Base-by-base conservation (phyloP, 2,113 vertebrate genomes). In the Leucosticte australis region DNA sequence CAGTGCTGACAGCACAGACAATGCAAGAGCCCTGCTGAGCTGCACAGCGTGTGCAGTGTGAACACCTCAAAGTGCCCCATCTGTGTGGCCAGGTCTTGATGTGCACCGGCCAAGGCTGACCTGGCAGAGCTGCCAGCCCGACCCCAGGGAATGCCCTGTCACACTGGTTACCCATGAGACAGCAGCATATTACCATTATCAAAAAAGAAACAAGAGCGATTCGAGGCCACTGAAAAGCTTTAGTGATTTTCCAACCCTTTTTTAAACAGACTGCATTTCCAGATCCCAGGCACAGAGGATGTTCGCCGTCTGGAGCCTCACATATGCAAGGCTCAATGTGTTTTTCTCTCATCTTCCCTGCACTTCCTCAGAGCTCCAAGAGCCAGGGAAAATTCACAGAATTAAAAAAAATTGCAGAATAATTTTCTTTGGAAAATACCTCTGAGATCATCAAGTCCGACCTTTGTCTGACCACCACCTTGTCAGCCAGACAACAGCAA, bases 191-290 rank as follows among this genome's bases (percentile, higher is more conserved):
- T 55, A 37, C 24, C 24, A 7, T 16, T 44, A 52, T 13, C 6
- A 6, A 55, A 57, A 90, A 86, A 56, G 69, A 70, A 92, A 59
- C 69, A 52, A 0, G 10, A 86, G 89, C 2, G 14, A 59, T 47
- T 62, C 0, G 0, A 80, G 46, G 52, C 68, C 47, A n/a, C 80
- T 21, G 33, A 63, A 63, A 90, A 94, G 50, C 50, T 86, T 30
- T 1, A 1, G 17, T 44, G 71, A 59, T 86, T 77, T 93, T 95
- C 60, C 55, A 92, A 26, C 4, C 11, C 55, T 70, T 69, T 64
- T 90, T 83, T 23, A 83, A 96, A 90, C 86, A 93, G 95, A 92
- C 76, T 94, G 91, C 50, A 3, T 91, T 86, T 92, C 75, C 93
- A 95, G 89, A 94, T 94, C 55, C 50, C 93, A 94, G 91, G 76